Evolutionary conservation across 2,888 invertebrate genomes (phyloP), one percentile per base, ranked within the genome.

Genomic region (Cacoxenus indagator): DNA sequence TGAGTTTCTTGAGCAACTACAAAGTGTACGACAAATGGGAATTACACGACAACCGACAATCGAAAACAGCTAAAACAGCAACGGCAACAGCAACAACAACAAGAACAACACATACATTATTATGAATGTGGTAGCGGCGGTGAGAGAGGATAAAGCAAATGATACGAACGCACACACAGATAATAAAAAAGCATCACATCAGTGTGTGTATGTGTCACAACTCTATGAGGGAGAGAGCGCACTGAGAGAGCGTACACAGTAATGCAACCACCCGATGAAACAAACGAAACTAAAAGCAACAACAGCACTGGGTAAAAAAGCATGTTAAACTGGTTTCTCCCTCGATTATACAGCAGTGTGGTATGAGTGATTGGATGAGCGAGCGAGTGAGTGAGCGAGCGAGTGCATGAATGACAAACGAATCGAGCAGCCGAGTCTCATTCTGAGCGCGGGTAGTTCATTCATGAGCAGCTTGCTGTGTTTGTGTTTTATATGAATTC

Each of bases 1-100:
- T 85, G 86, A 86, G 83, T 86, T 86, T 83, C 84, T 85, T 86
- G 85, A 85, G 86, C 84, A 85, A 85, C 86, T 85, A 87, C 85
- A 85, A 86, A 85, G 84, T 86, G 85, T 84, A 85, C 85, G 83
- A 85, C 85, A 86, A 86, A 85, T 86, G 86, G 85, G 86, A 84
- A 85, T 85, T 85, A 87, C 86, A 85, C 85, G 85, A 85, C 85
- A 84, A 86, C 83, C 82, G 85, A 85, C 85, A 85, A 81, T 82
- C 79, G 82, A 86, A 82, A 84, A 80, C 82, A 82, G 78, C 83
- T 78, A 80, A 74, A 75, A 79, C 79, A 76, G 68, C 76, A 73
- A 72, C 45, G 27, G 24, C 67, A 68, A 68, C 66, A 69, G 64
- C 74, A 74, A 68, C 78, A 76, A 68, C 75, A 73, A 65, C 75